phyloP scores from a whole-genome alignment of 2,113 vertebrate genomes.

The Datnioides undecimradiatus region DNA sequence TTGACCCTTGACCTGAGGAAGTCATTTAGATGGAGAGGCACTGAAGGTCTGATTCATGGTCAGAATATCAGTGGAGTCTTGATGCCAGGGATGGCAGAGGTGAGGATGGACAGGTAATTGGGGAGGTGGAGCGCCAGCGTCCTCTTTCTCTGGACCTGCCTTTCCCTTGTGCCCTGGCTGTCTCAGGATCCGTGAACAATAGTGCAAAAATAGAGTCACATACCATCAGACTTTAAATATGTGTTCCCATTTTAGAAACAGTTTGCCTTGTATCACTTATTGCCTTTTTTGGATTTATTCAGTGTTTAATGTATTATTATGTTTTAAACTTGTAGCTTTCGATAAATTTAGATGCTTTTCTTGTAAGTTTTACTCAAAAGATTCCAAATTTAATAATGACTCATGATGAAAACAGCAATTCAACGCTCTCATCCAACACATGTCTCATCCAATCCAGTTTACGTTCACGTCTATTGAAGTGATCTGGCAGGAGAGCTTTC shows the following conservation, averaged over 20 bases:
- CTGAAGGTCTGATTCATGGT: slow-evolving; percentile 77
- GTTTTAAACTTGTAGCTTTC: neutral
- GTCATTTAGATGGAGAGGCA: slow-evolving; percentile 80
- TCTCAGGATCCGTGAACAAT: slow-evolving; percentile 10
- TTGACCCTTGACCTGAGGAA: slow-evolving; percentile 85
- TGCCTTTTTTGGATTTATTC: neutral
- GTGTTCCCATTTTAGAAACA: neutral
- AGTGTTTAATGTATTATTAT: neutral
- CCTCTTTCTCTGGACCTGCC: slow-evolving; percentile 36
- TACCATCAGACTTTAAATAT: neutral
- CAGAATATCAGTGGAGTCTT: slow-evolving; percentile 67
- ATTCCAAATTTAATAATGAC: neutral
- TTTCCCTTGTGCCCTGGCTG: slow-evolving; percentile 7
- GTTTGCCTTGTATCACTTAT: neutral
- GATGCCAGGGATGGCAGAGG: slow-evolving; percentile 57
- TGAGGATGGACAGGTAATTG: slow-evolving; percentile 76
- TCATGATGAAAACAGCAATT: neutral
- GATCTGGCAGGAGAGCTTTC: neutral
- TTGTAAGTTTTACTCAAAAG: neutral
- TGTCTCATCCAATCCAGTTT: neutral
- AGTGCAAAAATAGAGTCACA: neutral
- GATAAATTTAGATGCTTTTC: neutral
- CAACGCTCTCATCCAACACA: no score
- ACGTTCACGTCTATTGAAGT: neutral
- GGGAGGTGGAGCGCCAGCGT: slow-evolving; percentile 45